Percentiles rank a stretch among this genome's conserved stretches.
These are phyloP conservation scores for Pterostichus madidus DNA, from an alignment of 2,888 invertebrate genomes.

Conservation along the genomic window DNA sequence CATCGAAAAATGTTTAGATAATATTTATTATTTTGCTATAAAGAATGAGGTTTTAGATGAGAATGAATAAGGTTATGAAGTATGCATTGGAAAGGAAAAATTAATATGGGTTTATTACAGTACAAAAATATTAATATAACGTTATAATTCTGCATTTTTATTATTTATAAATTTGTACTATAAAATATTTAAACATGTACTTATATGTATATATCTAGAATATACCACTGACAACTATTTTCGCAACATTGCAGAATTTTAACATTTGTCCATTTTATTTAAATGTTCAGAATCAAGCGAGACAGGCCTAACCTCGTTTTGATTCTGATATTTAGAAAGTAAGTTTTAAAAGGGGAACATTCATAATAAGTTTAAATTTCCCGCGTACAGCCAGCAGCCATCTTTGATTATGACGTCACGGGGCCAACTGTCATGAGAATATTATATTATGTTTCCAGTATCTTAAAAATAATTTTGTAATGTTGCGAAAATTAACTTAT, in stretches of 20 bases:
- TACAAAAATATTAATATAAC: conserved; percentile 59
- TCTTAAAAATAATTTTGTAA: conserved; percentile 23
- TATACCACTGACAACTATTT: conserved; percentile 33
- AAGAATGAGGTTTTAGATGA: conserved; percentile 28
- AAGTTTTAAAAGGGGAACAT: conserved; percentile 6
- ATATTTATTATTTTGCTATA: conserved; percentile 40
- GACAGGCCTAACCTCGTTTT: conserved; percentile 45
- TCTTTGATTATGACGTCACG: conserved; percentile 1
- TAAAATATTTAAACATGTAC: conserved; percentile 57
- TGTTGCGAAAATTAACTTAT: conserved; percentile 9
- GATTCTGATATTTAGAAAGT: not conserved
- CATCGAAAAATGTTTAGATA: conserved; percentile 46
- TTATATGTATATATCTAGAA: conserved; percentile 48
- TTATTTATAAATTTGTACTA: conserved; percentile 58
- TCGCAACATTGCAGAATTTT: conserved; percentile 23
- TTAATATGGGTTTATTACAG: conserved; percentile 62
- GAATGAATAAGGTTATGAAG: conserved; percentile 44
- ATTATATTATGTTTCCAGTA: conserved; percentile 20
- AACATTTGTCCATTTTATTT: not conserved
- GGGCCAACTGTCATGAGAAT: not conserved
- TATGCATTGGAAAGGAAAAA: conserved; percentile 22
- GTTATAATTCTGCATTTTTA: conserved; percentile 58
- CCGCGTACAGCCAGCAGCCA: not conserved
- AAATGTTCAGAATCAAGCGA: conserved; percentile 17
- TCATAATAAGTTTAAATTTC: conserved; percentile 11